These are phyloP conservation scores for Varroa destructor DNA, from an alignment of 1,140 invertebrate species.

Conservation along the genomic window DNA sequence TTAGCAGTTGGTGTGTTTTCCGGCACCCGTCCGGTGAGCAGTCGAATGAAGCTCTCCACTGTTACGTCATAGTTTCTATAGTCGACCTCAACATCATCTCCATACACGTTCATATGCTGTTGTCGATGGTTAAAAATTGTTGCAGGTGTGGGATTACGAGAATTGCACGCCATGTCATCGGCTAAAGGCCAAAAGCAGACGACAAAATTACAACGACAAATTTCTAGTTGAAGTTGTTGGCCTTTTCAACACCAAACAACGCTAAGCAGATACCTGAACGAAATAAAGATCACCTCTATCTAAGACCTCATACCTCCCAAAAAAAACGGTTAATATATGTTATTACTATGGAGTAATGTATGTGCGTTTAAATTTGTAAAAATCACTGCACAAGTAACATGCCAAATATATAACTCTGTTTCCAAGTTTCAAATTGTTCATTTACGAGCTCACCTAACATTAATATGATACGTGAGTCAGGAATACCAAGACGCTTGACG, in stretches of 20 bases:
- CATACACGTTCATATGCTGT: slow-evolving; percentile 96
- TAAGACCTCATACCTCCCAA: no score
- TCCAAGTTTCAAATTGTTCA: no score
- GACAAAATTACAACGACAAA: slow-evolving; percentile 29
- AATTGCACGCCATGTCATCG: slow-evolving; percentile 99
- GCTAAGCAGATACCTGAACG: slow-evolving; percentile 28
- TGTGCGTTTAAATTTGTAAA: no score
- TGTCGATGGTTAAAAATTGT: slow-evolving; percentile 96
- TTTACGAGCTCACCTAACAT: neutral
- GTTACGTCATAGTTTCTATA: slow-evolving; percentile 92
- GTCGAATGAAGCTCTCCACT: slow-evolving; percentile 93
- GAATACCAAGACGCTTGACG: slow-evolving; percentile 91
- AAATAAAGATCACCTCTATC: slow-evolving; percentile 27
- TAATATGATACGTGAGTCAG: slow-evolving; percentile 49
- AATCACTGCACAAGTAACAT: no score
- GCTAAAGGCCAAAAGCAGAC: slow-evolving; percentile 84
- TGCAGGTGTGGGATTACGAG: slow-evolving; percentile 89
- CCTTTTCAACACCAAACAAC: neutral
- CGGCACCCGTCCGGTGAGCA: slow-evolving; percentile 78
- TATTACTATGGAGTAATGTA: no score
- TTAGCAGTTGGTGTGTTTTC: slow-evolving; percentile 87
- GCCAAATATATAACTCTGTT: no score
- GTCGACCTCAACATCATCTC: slow-evolving; percentile 98
- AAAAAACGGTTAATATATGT: no score
- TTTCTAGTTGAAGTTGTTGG: slow-evolving; percentile 41